phyloP scores from a whole-genome alignment of 1,140 invertebrate species.

The Pseudachorutes palmiensis region DNA sequence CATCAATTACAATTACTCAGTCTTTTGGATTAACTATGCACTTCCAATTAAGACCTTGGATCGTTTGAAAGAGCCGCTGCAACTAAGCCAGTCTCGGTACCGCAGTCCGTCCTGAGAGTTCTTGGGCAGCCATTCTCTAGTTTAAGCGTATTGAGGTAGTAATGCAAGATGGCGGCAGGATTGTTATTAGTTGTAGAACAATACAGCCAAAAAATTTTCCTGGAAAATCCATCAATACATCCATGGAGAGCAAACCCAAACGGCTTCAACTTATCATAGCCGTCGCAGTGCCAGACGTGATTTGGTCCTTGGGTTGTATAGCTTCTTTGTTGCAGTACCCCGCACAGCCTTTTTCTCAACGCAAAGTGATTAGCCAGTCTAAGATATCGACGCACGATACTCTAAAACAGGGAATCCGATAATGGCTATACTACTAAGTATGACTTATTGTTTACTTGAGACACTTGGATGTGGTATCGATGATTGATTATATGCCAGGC shows the following conservation, averaged over 20 bases:
- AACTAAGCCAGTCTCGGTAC: neutral
- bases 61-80: neutral
- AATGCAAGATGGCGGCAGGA: conserved; percentile 17
- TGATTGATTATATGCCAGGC: neutral
- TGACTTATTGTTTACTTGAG: neutral
- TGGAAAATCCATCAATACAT: conserved; percentile 41
- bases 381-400: neutral
- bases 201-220: conserved; percentile 39
- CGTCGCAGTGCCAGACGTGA: conserved; percentile 41
- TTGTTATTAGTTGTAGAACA: conserved; percentile 38
- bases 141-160: neutral
- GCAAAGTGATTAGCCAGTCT: neutral
- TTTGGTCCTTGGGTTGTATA: conserved; percentile 39
- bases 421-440: neutral
- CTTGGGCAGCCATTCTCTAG: neutral
- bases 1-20: too few relatives aligned
- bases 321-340: conserved; percentile 19
- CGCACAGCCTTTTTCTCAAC: neutral
- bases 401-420: neutral
- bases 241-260: conserved; percentile 40
- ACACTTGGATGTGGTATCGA: neutral
- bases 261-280: conserved; percentile 41
- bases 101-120: neutral
- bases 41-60: neutral
- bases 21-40: too few relatives aligned